Percentiles rank a stretch among this genome's conserved stretches.
Conservation (phyloP, 2,888 invertebrate genomes). For the Lamproptera curius region DNA sequence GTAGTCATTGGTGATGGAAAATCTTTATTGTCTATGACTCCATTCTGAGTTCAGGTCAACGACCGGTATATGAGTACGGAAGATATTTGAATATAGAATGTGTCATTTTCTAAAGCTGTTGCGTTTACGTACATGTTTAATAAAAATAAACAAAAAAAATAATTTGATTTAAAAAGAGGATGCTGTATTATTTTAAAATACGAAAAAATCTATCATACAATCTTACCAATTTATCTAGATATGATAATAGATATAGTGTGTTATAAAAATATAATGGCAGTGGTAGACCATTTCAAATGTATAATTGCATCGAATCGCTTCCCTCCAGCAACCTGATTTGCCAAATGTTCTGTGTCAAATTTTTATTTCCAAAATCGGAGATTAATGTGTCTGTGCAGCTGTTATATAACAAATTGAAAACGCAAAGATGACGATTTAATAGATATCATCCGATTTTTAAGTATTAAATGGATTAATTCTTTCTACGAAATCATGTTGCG, state of each 20-base stretch:
- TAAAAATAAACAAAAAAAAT: neutral
- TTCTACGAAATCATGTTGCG: too few relatives aligned
- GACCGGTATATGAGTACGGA: neutral
- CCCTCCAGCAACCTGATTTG: neutral
- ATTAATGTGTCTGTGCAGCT: constrained; percentile 5
- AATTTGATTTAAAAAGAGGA: neutral
- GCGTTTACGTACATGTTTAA: neutral
- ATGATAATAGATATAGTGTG: neutral
- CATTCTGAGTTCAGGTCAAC: neutral
- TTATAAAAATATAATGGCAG: neutral
- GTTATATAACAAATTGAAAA: constrained; percentile 1
- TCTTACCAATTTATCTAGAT: neutral
- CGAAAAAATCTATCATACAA: neutral
- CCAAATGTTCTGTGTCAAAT: constrained; percentile 16
- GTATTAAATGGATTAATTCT: too few relatives aligned
- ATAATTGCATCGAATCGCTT: constrained; percentile 7
- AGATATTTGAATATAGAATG: neutral
- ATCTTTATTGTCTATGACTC: neutral
- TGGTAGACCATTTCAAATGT: constrained; percentile 14
- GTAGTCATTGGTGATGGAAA: neutral
- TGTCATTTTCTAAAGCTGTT: neutral
- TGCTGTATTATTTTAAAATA: neutral
- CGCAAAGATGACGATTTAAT: neutral
- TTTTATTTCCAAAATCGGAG: constrained; percentile 11
- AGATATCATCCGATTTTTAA: too few relatives aligned